These are phyloP conservation scores for Diaperis boleti DNA, from an alignment of 2,888 invertebrate species.

Conservation along the genomic window DNA sequence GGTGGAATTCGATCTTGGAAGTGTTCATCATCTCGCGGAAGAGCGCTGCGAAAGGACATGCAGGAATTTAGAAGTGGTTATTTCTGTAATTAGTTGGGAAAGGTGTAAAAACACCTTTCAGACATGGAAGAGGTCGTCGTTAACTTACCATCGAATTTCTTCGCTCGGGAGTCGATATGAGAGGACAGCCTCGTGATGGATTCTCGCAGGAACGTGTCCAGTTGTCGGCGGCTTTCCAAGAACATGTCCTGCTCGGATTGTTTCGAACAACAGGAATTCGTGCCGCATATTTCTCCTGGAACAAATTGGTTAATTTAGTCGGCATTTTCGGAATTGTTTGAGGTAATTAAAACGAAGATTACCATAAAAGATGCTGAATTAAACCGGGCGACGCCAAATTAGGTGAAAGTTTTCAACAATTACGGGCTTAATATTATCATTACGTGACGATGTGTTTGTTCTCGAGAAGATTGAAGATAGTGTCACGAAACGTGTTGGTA, in stretches of 20 bases:
- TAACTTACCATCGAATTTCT: constrained; percentile 91
- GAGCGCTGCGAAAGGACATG: constrained; percentile 77
- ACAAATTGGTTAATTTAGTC: constrained; percentile 30
- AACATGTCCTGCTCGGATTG: constrained; percentile 78
- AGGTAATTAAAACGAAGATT: constrained; percentile 29
- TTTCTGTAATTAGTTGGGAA: too few species aligned
- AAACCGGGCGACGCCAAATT: too few species aligned
- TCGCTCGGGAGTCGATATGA: constrained; percentile 81
- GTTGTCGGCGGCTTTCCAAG: constrained; percentile 77
- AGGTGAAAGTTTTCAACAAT: too few species aligned
- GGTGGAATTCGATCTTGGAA: constrained; percentile 89
- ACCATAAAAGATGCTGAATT: constrained; percentile 12
- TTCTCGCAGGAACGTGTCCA: constrained; percentile 80
- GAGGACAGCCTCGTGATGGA: constrained; percentile 81
- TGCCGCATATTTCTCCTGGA: constrained; percentile 69
- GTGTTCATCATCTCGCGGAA: constrained; percentile 87
- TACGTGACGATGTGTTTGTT: too few species aligned
- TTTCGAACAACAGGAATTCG: constrained; percentile 75
- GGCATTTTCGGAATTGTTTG: constrained; percentile 20
- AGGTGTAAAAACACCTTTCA: background rate
- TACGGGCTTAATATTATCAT: too few species aligned
- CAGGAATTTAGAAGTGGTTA: background rate
- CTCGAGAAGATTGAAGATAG: too few species aligned
- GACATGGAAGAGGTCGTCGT: too few species aligned
- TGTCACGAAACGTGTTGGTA: too few species aligned